These are phyloP conservation scores for Sebastes oblongus DNA, from an alignment of 2,797 vertebrate genomes.

Conservation along the genomic window DNA sequence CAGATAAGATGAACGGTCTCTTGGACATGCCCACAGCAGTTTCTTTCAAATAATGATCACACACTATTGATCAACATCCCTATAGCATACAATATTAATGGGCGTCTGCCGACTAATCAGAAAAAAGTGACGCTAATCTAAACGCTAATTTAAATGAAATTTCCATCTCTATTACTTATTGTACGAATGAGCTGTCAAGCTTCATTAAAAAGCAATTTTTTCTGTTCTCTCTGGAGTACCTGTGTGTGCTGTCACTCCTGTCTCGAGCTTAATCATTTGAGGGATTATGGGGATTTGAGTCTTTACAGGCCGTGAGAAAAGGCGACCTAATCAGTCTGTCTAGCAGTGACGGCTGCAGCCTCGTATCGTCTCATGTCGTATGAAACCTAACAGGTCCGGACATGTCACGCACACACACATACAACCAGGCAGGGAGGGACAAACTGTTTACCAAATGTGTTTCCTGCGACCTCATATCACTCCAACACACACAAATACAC, in stretches of 20 bases:
- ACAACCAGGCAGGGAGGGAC: not conserved
- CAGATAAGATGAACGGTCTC: not conserved
- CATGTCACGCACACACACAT: constrained; percentile 11
- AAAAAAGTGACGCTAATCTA: not conserved
- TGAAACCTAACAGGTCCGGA: constrained; percentile 20
- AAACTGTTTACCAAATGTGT: constrained; percentile 40
- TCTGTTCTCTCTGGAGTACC: not conserved
- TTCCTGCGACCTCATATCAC: constrained; percentile 26
- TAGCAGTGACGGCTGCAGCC: constrained; percentile 9
- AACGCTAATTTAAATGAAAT: not conserved
- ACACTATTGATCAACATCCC: not conserved
- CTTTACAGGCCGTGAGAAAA: constrained; percentile 67
- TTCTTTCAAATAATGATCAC: not conserved
- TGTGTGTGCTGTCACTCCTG: constrained; percentile 49
- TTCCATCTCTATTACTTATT: not conserved
- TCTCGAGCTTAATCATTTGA: constrained; percentile 52
- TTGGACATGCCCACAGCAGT: not conserved
- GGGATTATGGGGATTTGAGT: constrained; percentile 70
- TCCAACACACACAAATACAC: constrained; percentile 17
- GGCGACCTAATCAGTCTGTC: constrained; percentile 56
- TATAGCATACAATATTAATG: not conserved
- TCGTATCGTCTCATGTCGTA: not conserved
- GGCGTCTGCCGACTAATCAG: not conserved
- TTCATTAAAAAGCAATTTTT: not conserved
- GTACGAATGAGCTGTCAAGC: not conserved